These are phyloP conservation scores for Varanus salvator DNA, from an alignment of 2,113 vertebrate genomes.

Conservation along the genomic window DNA sequence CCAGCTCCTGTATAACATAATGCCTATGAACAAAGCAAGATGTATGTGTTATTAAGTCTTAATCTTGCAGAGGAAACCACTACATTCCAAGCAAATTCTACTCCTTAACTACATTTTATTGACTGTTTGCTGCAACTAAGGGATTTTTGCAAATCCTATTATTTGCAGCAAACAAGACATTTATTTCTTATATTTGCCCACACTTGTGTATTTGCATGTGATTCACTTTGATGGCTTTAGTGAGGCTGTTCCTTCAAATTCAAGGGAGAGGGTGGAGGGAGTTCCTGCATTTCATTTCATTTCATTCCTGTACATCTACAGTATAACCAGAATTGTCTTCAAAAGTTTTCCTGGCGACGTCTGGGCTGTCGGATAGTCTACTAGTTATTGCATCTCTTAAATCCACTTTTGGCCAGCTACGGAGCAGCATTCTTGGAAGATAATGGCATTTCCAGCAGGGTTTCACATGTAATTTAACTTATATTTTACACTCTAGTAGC, in stretches of 20 bases:
- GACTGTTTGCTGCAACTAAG: not conserved
- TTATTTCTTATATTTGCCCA: not conserved
- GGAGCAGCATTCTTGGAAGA: not conserved
- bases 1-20: constrained; percentile 82
- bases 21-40: constrained; percentile 71
- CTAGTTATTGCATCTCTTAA: constrained; percentile 1
- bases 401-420: not conserved
- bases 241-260: not conserved
- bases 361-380: not conserved
- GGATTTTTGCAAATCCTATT: not conserved
- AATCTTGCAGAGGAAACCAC: not conserved
- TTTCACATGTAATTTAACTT: constrained; percentile 17
- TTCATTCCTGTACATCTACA: not conserved
- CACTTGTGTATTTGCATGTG: not conserved
- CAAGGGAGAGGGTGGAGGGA: not conserved
- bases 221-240: not conserved
- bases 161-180: not conserved
- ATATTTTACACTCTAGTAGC: not conserved
- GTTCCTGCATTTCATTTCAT: not conserved
- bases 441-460: not conserved
- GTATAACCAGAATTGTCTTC: constrained; percentile 8
- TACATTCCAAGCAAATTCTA: not conserved
- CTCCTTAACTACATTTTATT: not conserved
- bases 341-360: not conserved
- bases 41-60: not conserved